Evolutionary conservation across 1,140 invertebrate genomes (phyloP), one percentile per base, ranked within the genome.

Genomic region (Heliothis subflexa): DNA sequence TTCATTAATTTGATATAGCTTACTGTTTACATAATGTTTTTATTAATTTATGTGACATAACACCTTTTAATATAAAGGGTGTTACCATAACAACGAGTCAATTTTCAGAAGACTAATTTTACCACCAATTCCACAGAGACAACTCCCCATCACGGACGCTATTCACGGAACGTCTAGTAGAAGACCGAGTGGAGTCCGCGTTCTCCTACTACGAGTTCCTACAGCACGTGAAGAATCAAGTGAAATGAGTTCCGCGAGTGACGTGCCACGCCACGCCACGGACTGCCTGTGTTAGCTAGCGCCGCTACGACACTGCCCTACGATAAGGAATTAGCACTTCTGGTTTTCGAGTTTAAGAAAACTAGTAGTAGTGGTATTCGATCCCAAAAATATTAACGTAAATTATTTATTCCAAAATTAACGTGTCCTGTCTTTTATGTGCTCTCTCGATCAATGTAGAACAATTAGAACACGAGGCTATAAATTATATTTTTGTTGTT

Each of bases 161-260:
- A 78, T 99, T 99, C 94, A 96, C 98, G 25, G 98, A 99, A 82
- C 96, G 97, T 83, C 95, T 99, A 84, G 96, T 99, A 28, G 99
- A 99, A 94, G 99, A 99, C 95, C 96, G 98, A 88, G 97, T 97
- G 81, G 99, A 99, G 94, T 97, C 97, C 79, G 97, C 98, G 62
- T 97, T 99, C 93, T 99, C 98, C 84, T 99, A 99, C 94, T 98
- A 99, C 94, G 99, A 99, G 96, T 99, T 99, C 95, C 96, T 99
- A 89, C 99, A 99, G 94, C 98, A 99, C 95, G 95, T 99, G 78
- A 98, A 99, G 94, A 96, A 96, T 86, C 98, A 98, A 95, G 96
- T 99, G 87, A 99, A 98, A 96, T 98, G 91, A 94, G 61, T 79
- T 49, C 52, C 64, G 33, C 33, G 76, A 81, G 81, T 82, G 79